Evolutionary conservation across 2,113 vertebrate species (phyloP), one percentile per base, ranked within the genome.

Genomic region (Gadus chalcogrammus): DNA sequence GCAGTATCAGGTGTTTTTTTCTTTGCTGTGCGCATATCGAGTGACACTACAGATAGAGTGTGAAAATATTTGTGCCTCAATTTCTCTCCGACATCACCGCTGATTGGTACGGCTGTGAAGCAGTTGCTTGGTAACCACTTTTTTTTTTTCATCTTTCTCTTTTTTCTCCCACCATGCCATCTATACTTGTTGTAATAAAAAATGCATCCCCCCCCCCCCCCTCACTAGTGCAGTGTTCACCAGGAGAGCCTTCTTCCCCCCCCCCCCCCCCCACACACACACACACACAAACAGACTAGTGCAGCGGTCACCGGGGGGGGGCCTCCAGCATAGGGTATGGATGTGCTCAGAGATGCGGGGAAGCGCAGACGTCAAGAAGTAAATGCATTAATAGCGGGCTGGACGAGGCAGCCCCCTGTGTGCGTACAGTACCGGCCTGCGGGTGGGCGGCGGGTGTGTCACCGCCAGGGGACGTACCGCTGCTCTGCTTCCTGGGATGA

Each of bases 81-180:
- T 80, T 73, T 69, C 69, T 71, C 73, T 72, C 77, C 81, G 80
- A 81, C 83, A 80, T 82, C 80, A 64, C 68, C 4, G 69, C 77
- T 89, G 83, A 91, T 90, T 86, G 87, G 87, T 84, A 74, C 83
- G 87, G 74, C 77, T 68, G 66, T 69, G 85, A 81, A 85, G 87
- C 88, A 87, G 91, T 92, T 92, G 91, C 92, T 85, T 90, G 82
- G 92, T 90, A 91, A 93, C 91, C 75, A 64, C 63, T 74, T 88
- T 90, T 87, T 85, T 69, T 66, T 58, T 4, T 58, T n/a, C n/a
- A 11, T 53, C 17, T 62, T 62, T 61, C 63, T 58, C 15, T 58
- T 58, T 58, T 58, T 58, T 58, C 17, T 58, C 55, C 17, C 65
- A 87, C 65, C 63, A 90, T 84, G 78, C 85, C 81, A 84, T 86